Evolutionary conservation across 2,888 invertebrate genomes (phyloP), one percentile per base, ranked within the genome.

Genomic region (Phytoseiulus persimilis): DNA sequence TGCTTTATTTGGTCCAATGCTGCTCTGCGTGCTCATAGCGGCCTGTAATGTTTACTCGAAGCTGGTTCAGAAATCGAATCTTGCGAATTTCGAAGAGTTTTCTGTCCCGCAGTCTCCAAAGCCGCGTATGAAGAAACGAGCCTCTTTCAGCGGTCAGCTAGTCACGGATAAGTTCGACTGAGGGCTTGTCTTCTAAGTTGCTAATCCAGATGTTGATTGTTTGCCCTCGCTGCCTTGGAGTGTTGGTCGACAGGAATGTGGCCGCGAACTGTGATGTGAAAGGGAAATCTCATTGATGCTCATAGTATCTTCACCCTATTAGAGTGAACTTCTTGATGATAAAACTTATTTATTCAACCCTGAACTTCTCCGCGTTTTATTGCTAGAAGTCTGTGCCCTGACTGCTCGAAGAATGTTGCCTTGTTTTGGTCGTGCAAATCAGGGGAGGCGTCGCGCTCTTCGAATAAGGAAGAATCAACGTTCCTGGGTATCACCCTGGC

Each of bases 21-120:
- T 99, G 89, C 94, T 99, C 0, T 99, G 99, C 93, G 96, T 96
- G 92, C 95, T 99, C 90, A 96, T 98, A 93, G 98, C 98, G 0
- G 96, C 96, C 31, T 95, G 97, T 91, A 97, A 97, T 93, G 94
- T 97, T 90, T 95, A 92, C 89, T 90, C 87, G 87, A 87, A 87
- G 31, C 87, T 87, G n/a, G 87, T 87, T 6, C 87, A 87, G 33
- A 87, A 87, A 45, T 87, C 87, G 31, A 87, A 87, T 39, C 87
- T 3, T n/a, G 45, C 87, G 87, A 87, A 33, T 87, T n/a, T 45
- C 31, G 87, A 33, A 87, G 39, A 33, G 45, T 87, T 87, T n/a
- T 87, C 87, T 28, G 39, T 33, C 0, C 39, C 87, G 11, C n/a
- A 45, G 6, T 87, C 87, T 11, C 87, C 87, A 0, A 87, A 87